A percentile compares a stretch with the other conserved stretches of the same genome.
Conservation (phyloP, 1,140 invertebrate genomes). For the Neodiprion lecontei region DNA sequence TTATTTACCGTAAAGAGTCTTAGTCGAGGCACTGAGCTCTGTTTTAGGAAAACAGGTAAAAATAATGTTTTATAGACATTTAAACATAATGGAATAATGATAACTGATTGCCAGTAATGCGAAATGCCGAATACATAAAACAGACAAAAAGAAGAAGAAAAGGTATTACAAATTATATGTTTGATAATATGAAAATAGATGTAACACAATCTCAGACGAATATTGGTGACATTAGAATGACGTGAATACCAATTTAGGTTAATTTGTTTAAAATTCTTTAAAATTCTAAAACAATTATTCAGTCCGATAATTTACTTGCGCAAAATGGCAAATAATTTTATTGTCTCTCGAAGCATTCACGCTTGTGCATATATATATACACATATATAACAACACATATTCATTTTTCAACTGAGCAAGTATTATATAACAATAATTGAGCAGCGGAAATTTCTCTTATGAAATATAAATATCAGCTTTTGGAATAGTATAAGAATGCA, state of each 20-base stretch:
- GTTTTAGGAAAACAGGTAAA: background rate
- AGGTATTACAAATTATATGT: background rate
- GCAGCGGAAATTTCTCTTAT: background rate
- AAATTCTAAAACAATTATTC: background rate
- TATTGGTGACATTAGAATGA: too few relatives aligned
- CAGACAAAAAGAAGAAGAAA: background rate
- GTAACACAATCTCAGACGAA: too few relatives aligned
- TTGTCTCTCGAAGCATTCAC: background rate
- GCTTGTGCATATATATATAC: background rate
- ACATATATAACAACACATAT: background rate
- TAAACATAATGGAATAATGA: too few relatives aligned
- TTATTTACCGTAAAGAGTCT: background rate
- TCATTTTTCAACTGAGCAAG: conserved; percentile 2
- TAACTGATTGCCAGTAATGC: background rate
- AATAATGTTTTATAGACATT: background rate
- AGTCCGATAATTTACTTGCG: background rate
- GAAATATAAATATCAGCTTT: background rate
- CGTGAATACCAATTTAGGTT: too few relatives aligned
- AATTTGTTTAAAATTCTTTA: background rate
- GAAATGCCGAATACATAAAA: background rate
- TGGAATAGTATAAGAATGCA: background rate
- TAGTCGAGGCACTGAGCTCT: background rate
- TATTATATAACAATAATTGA: background rate
- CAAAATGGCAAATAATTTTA: background rate
- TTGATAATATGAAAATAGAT: too few relatives aligned